phyloP scores from a whole-genome alignment of 2,888 invertebrate genomes.

The Danaus chrysippus region DNA sequence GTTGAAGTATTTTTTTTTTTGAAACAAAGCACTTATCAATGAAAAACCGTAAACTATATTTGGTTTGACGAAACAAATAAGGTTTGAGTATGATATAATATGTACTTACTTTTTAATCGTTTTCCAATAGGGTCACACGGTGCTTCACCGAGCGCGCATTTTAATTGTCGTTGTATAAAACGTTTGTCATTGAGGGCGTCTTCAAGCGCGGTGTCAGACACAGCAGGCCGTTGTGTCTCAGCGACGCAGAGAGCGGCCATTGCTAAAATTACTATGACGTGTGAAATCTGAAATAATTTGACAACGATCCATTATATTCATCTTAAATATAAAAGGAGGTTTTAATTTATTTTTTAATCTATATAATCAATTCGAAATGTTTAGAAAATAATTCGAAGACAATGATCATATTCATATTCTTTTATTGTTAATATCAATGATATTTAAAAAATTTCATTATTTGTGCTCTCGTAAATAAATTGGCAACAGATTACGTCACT shows the following conservation, averaged over 20 bases:
- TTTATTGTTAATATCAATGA: no score
- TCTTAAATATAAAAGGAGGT: constrained; percentile 6
- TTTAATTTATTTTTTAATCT: no score
- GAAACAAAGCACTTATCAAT: no score
- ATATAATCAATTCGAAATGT: no score
- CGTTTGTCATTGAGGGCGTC: constrained; percentile 83
- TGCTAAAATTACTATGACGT: constrained; percentile 43
- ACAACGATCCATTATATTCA: neutral
- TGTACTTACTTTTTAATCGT: constrained; percentile 82
- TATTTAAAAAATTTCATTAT: no score
- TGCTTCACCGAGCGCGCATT: constrained; percentile 86
- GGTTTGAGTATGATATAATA: neutral
- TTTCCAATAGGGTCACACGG: constrained; percentile 87
- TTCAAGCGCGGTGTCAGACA: constrained; percentile 83
- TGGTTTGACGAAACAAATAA: no score
- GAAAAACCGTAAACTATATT: no score
- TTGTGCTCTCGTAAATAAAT: no score
- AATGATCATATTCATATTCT: no score
- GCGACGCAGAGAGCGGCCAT: constrained; percentile 46
- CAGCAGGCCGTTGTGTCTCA: constrained; percentile 59
- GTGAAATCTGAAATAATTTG: constrained; percentile 43
- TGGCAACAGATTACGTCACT: no score
- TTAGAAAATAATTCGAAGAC: no score
- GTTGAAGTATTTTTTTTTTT: no score
- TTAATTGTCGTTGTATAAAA: constrained; percentile 84